These are phyloP conservation scores for Clivina fossor DNA, from an alignment of 2,888 invertebrate species.

Conservation along the genomic window DNA sequence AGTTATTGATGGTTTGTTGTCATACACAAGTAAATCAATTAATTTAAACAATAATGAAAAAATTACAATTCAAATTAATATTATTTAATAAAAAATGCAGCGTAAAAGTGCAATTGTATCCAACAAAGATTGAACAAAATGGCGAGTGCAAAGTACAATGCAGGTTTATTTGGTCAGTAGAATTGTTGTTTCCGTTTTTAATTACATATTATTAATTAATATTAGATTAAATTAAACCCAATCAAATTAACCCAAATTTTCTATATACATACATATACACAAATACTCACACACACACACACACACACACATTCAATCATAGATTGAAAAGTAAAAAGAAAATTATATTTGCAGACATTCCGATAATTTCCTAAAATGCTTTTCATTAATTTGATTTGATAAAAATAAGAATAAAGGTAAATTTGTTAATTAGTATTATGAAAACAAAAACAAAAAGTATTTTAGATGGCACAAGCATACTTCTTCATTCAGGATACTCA, in stretches of 20 bases:
- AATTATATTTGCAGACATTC: slow-evolving; percentile 1
- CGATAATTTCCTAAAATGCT: not conserved
- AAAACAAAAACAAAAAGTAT: not conserved
- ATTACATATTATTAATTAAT: slow-evolving; percentile 9
- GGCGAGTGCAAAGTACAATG: slow-evolving; percentile 30
- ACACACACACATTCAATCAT: slow-evolving; percentile 6
- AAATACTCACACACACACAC: not conserved
- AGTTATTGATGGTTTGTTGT: slow-evolving; percentile 32
- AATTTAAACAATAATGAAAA: slow-evolving; percentile 29
- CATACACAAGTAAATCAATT: slow-evolving; percentile 30
- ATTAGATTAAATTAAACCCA: slow-evolving; percentile 22
- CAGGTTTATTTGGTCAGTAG: slow-evolving; percentile 23
- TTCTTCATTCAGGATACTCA: not conserved
- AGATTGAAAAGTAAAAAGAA: not conserved
- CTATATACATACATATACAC: slow-evolving; percentile 13
- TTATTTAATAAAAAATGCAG: no score
- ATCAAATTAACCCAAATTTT: slow-evolving; percentile 12
- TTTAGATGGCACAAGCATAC: not conserved
- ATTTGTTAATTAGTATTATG: not conserved
- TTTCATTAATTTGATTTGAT: no score
- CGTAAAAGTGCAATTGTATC: slow-evolving; percentile 34
- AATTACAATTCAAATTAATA: no score
- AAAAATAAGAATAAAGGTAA: not conserved
- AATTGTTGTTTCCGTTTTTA: slow-evolving; percentile 17
- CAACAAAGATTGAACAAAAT: slow-evolving; percentile 29